Evolutionary conservation across 2,888 invertebrate species (phyloP).

Genomic region (Drosophila borealis): DNA sequence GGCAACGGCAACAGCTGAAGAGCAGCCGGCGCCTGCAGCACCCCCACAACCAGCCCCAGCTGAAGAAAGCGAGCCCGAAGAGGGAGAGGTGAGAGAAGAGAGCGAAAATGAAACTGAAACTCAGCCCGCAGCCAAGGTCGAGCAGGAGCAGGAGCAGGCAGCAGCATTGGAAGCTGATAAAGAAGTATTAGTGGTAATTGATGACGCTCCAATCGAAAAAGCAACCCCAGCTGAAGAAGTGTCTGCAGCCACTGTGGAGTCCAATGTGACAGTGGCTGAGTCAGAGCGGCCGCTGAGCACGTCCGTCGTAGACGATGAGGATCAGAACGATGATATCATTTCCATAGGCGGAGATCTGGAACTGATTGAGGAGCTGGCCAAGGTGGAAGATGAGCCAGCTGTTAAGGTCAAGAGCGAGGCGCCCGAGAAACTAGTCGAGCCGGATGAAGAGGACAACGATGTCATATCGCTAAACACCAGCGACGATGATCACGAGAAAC

Average conservation of each 20-base stretch:
- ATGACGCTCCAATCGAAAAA: constrained; percentile 11
- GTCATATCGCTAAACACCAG: constrained; percentile 80
- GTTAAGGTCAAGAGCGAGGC: constrained; percentile 58
- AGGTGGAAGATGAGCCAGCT: constrained; percentile 57
- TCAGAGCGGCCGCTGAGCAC: constrained; percentile 81
- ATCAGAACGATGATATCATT: constrained; percentile 84
- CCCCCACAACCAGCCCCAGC: constrained; percentile 32
- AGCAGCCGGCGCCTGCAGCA: neutral
- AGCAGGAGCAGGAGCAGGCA: neutral
- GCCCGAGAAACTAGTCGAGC: constrained; percentile 9
- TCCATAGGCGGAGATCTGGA: constrained; percentile 84
- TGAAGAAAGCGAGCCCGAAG: constrained; percentile 73
- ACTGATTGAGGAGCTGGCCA: constrained; percentile 83
- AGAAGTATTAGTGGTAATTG: neutral
- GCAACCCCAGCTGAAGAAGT: neutral
- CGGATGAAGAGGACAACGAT: constrained; percentile 73
- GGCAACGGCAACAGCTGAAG: neutral
- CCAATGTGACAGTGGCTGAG: neutral
- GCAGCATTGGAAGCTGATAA: neutral
- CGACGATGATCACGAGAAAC: constrained; percentile 78
- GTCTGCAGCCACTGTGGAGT: neutral
- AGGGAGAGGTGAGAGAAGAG: constrained; percentile 67
- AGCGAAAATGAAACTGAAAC: constrained; percentile 11
- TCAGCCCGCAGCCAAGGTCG: neutral
- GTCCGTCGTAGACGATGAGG: constrained; percentile 84